Percentiles rank a stretch among this genome's conserved stretches.
Evolutionary conservation across 2,113 vertebrate genomes (phyloP).

Genomic region (Nipponia nippon): DNA sequence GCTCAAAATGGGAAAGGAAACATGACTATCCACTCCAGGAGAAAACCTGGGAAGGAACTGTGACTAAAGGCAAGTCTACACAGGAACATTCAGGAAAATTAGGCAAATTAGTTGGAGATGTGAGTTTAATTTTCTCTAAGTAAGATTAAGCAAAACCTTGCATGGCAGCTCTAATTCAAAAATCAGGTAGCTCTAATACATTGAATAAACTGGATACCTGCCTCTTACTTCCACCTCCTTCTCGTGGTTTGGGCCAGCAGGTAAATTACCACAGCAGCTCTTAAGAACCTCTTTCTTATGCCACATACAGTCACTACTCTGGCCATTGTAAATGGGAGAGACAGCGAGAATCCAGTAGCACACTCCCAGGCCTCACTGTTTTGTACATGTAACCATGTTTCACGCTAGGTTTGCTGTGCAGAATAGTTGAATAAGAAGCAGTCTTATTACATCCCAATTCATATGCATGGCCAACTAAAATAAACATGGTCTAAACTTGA

Average conservation of each 20-base stretch:
- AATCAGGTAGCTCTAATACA: background rate
- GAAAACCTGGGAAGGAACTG: background rate
- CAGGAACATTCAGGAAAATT: conserved; percentile 25
- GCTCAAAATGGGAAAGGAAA: conserved; percentile 2
- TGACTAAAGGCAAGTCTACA: conserved; percentile 33
- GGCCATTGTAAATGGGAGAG: background rate
- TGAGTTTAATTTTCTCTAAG: background rate
- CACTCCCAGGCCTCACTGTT: background rate
- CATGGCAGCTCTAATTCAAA: background rate
- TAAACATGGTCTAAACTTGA: background rate
- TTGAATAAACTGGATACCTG: background rate
- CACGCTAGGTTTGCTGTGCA: background rate
- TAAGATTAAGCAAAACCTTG: background rate
- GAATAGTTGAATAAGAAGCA: background rate
- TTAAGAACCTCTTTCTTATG: background rate
- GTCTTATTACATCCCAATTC: background rate
- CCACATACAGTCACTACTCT: background rate
- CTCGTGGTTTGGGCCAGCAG: background rate
- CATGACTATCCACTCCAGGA: background rate
- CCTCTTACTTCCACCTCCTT: background rate
- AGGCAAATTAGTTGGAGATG: conserved; percentile 12
- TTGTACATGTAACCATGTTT: background rate
- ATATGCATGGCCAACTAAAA: background rate
- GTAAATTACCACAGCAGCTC: background rate
- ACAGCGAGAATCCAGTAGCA: background rate